Conservation (phyloP, 2,113 vertebrate genomes). For the Gorsachius goisagi region DNA sequence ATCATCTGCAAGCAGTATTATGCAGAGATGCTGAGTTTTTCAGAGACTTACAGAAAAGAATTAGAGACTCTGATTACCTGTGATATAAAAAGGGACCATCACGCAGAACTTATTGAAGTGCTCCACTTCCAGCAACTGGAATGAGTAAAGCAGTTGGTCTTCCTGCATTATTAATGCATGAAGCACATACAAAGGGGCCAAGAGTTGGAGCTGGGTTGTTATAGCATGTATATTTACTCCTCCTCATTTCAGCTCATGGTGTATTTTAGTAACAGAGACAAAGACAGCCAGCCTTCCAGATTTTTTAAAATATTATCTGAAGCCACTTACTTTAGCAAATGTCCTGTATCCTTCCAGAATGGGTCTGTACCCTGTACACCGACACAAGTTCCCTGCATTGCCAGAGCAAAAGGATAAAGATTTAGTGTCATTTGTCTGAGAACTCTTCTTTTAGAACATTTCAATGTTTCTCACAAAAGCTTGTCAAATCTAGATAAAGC, state of each 20-base stretch:
- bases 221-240: not conserved
- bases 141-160: not conserved
- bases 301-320: not conserved
- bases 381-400: slow-evolving; percentile 89
- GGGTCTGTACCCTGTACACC: slow-evolving; percentile 93
- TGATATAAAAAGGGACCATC: not conserved
- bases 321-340: slow-evolving; percentile 83
- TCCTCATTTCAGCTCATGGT: not conserved
- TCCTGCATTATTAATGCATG: not conserved
- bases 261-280: not conserved
- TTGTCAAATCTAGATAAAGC: not conserved
- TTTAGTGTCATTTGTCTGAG: not conserved
- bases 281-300: not conserved
- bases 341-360: slow-evolving; percentile 93
- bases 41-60: not conserved
- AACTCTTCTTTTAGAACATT: not conserved
- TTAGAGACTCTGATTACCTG: not conserved
- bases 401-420: not conserved
- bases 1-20: not conserved
- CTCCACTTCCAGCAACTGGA: not conserved
- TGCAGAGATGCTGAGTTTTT: not conserved
- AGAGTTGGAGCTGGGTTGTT: not conserved
- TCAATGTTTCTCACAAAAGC: not conserved
- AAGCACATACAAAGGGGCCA: not conserved
- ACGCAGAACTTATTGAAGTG: not conserved